Conservation (phyloP, 2,113 vertebrate genomes). For the Peromyscus californicus region DNA sequence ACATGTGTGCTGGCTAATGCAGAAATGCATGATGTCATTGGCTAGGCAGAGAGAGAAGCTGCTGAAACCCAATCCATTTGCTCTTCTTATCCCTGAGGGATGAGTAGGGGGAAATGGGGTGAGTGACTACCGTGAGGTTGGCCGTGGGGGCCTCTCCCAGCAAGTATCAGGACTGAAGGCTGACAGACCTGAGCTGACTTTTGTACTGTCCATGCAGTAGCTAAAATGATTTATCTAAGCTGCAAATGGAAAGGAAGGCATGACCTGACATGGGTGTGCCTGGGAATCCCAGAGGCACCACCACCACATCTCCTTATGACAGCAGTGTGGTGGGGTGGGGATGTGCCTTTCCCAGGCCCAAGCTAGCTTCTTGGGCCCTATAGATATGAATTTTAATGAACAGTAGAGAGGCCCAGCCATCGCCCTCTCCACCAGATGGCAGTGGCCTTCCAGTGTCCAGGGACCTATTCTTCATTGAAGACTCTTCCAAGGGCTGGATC, state of each 20-base stretch:
- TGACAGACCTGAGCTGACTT: neutral
- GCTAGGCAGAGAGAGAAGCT: neutral
- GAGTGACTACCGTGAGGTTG: neutral
- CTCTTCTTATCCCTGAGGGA: neutral
- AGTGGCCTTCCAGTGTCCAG: neutral
- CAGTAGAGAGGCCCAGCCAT: neutral
- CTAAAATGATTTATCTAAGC: neutral
- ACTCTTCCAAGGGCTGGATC: neutral
- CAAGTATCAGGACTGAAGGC: no score
- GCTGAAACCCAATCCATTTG: neutral
- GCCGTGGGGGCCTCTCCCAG: neutral
- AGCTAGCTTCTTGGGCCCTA: no score
- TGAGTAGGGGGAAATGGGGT: neutral
- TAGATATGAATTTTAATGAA: neutral
- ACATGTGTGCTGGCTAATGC: neutral
- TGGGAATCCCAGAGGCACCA: neutral
- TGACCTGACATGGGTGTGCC: no score
- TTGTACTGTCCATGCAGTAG: fast-evolving
- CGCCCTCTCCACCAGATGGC: neutral
- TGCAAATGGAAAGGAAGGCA: neutral
- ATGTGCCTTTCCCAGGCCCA: fast-evolving
- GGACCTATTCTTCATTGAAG: neutral
- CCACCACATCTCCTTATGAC: neutral
- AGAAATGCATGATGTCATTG: neutral
- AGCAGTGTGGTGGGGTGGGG: neutral